Base-by-base conservation (phyloP, 2,797 vertebrate species). In the Loriculus beryllinus region DNA sequence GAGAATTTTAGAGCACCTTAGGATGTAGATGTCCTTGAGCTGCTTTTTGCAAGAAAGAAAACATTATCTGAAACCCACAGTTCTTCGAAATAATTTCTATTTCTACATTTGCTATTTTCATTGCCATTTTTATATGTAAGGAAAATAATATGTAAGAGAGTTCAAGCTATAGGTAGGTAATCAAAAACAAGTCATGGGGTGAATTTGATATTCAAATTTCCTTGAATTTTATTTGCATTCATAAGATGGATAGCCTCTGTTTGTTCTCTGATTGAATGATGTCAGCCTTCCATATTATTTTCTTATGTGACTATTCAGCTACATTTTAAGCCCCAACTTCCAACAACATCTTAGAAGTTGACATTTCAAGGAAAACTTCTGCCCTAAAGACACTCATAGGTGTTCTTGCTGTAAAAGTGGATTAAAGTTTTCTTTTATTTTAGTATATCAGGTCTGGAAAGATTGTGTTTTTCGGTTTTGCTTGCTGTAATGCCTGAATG, bases 201-300 rank as follows among this genome's bases (percentile, higher is more conserved):
- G 20, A 43, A 85, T 82, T 72, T 92, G 78, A 91, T 89, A 92
- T 78, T 93, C 64, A 95, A 81, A 95, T 91, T 87, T 93, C 68
- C n/a, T 91, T 78, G 69, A 80, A 85, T 94, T 91, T 80, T 90
- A 72, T 92, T 95, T 92, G 74, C 69, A 94, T 90, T 88, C 42
- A 28, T 80, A 87, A 88, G 37, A 69, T 45, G 51, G 7, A 40
- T 40, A 80, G 48, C 7, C 7, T 31, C 17, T 71, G 47, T 91
- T 81, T 92, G 40, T 93, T 90, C 40, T 88, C 67, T 88, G 57
- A 80, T 37, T 90, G 82, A 57, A 78, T 87, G 78, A 86, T 82
- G 64, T 93, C 78, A 74, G 1, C 48, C 18, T 86, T 74, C 7
- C 22, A 60, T 42, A 62, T 76, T 39, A 31, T 47, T 76, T 92